Evolutionary conservation across 2,797 vertebrate species (phyloP), one percentile per base, ranked within the genome.

Genomic region (Antennarius maculatus): DNA sequence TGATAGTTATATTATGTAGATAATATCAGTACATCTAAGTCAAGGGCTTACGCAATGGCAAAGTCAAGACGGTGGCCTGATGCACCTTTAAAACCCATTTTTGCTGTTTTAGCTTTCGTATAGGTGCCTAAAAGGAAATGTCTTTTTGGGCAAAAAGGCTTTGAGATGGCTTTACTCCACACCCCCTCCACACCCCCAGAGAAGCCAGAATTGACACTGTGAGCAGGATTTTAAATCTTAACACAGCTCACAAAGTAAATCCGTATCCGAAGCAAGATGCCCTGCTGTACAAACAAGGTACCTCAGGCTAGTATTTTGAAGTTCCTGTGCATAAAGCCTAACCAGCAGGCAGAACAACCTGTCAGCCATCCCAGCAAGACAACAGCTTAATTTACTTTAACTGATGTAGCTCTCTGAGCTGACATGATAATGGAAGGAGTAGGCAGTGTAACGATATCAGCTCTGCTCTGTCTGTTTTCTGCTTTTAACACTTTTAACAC

Each of bases 361-460:
- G 56, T 48, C 69, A 64, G 47, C 60, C 64, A 15, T 60, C 63
- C 18, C 56, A 53, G 55, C 56, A 34, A 54, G 47, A n/a, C 37
- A 54, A 29, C 56, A 12, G 49, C 65, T 55, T 61, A 66, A 76
- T 69, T 69, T 42, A 66, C 58, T 54, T 55, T n/a, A 66, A 69
- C 63, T 54, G 63, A 66, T 67, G 61, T 70, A 82, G 61, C 69
- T 80, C 60, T 71, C 42, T 17, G 61, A 64, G 61, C 31, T 54
- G 31, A 55, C 66, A 64, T 65, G 61, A 65, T 69, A 79, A 41
- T 17, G 39, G 2, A 64, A 59, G 58, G 69, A 69, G 62, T 55
- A 43, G 47, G 47, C 17, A 6, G 11, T 12, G 46, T 64, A 50
- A 43, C n/a, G 63, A 57, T 41, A 43, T 55, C 51, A 56, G 57